Evolutionary conservation across 2,797 vertebrate genomes (phyloP), one percentile per base, ranked within the genome.

Genomic region (Sebastes melanostomus): DNA sequence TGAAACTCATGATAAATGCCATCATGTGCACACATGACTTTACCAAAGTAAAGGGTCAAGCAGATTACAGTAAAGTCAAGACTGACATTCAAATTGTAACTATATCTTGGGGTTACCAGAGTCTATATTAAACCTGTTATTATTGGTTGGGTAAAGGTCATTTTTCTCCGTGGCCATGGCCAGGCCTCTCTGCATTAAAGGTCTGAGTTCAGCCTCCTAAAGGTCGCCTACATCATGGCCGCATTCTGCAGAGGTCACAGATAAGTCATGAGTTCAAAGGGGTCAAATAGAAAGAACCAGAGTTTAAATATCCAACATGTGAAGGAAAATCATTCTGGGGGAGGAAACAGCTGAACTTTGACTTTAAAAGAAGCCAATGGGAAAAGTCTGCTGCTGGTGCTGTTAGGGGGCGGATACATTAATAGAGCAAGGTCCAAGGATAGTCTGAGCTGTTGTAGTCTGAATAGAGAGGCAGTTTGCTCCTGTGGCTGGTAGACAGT

Each of bases 101-200:
- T 83, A 76, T 91, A 95, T 91, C 92, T 92, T 88, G 78, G 62
- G 92, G 92, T 92, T 73, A 87, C 38, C 36, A 12, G 87, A 73
- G 82, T 90, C 95, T 96, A 96, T 93, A 95, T 95, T 95, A 95
- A 91, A 94, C 66, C 75, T 65, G 76, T 66, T 86, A 83, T 78
- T 80, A 89, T 72, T 91, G 85, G 89, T 82, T 84, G 86, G 68
- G 87, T 73, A 94, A 96, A 96, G 95, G 96, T 95, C 95, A 96
- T 81, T 81, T 78, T 34, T 0, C 78, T 86, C 63, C 29, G 2
- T 24, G 36, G 72, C 65, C 72, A 71, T 63, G 77, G 66, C 77
- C 60, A 32, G 61, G 69, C 34, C 60, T 54, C 78, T 30, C 81
- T 42, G 71, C 65, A 84, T 80, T 84, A 95, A 52, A 96, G 94